Percentiles rank a stretch among this genome's conserved stretches.
phyloP scores from a whole-genome alignment of 2,888 invertebrate genomes.

The Coelinius sp. region DNA sequence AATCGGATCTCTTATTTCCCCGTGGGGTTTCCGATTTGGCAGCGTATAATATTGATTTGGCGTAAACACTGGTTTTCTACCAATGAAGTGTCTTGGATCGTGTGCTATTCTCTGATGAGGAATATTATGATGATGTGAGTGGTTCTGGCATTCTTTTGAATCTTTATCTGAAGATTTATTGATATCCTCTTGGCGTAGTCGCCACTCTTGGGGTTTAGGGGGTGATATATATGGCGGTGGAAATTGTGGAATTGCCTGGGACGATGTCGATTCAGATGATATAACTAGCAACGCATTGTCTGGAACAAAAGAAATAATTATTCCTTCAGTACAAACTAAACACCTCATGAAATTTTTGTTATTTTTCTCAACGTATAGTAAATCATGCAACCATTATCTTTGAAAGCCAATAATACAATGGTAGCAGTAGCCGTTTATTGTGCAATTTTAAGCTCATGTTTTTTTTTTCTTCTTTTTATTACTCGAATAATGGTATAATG shows the following conservation, averaged over 20 bases:
- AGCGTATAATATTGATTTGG: constrained; percentile 69
- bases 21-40: constrained; percentile 70
- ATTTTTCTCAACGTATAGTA: neutral
- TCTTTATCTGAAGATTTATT: constrained; percentile 5
- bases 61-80: neutral
- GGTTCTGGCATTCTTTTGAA: neutral
- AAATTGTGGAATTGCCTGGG: constrained; percentile 48
- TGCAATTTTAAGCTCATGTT: neutral
- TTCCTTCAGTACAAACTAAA: constrained; percentile 43
- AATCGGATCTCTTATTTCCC: constrained; percentile 67
- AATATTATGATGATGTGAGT: neutral
- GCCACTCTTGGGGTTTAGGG: constrained; percentile 50
- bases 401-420: neutral
- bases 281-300: constrained; percentile 62
- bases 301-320: constrained; percentile 61
- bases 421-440: neutral
- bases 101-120: neutral
- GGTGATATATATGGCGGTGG: constrained; percentile 63
- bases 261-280: constrained; percentile 53
- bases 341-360: too few species aligned
- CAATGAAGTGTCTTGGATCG: constrained; percentile 1
- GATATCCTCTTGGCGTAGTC: neutral
- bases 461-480: neutral
- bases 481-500: constrained; percentile 1
- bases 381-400: neutral